Evolutionary conservation across 2,113 vertebrate species (phyloP).

Genomic region (Pogona vitticeps): DNA sequence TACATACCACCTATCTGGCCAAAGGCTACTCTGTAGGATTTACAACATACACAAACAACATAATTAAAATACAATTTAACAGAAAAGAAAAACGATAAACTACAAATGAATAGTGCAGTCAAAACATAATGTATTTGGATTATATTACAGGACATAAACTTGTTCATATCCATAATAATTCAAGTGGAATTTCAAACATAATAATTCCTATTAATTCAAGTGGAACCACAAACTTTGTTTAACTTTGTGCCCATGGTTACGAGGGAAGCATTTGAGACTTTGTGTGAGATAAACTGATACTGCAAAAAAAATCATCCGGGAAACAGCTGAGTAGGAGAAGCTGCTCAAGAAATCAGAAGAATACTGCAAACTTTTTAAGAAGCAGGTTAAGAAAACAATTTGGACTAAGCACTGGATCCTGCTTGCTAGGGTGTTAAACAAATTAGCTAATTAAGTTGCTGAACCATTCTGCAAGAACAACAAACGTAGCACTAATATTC

Average conservation of each 20-base stretch:
- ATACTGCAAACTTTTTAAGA: conserved; percentile 13
- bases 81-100: too few species aligned
- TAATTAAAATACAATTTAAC: too few species aligned
- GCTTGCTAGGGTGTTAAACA: conserved; percentile 32
- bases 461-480: conserved; percentile 3
- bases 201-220: neutral
- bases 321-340: conserved; percentile 8
- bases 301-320: neutral
- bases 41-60: too few species aligned
- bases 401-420: conserved; percentile 16
- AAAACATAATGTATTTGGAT: too few species aligned
- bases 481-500: conserved; percentile 31
- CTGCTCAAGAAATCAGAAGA: neutral
- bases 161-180: neutral
- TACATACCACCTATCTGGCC: too few species aligned
- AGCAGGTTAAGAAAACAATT: conserved; percentile 35
- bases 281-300: neutral
- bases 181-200: neutral
- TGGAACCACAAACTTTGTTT: neutral
- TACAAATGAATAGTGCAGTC: too few species aligned
- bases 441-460: conserved; percentile 37
- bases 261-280: neutral
- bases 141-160: neutral
- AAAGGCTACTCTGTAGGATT: too few species aligned
- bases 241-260: neutral